Conservation (phyloP, 2,888 invertebrate genomes). For the Eugnorisma glareosa region DNA sequence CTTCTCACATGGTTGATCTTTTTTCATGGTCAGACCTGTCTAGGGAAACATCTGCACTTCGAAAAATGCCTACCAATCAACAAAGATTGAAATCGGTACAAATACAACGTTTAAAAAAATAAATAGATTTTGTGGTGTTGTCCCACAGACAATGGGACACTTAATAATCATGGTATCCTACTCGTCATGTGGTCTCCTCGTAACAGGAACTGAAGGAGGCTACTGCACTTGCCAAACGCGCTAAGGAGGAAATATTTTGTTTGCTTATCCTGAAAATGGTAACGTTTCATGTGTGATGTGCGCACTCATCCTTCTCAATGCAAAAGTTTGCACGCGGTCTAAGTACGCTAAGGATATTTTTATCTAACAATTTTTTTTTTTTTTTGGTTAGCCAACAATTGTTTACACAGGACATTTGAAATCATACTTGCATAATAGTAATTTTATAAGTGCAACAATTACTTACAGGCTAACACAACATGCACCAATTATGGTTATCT, state of each 20-base stretch:
- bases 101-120: neutral
- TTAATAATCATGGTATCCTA: neutral
- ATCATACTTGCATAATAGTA: no score
- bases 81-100: neutral
- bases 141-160: neutral
- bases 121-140: neutral
- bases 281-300: neutral
- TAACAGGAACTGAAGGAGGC: neutral
- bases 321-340: neutral
- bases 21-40: neutral
- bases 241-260: neutral
- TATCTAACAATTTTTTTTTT: no score
- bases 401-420: no score
- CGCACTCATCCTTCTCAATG: neutral
- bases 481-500: no score
- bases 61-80: accelerated
- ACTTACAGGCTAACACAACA: no score
- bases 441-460: no score
- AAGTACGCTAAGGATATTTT: neutral
- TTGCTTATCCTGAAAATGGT: neutral
- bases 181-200: neutral
- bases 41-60: neutral
- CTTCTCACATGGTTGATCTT: neutral
- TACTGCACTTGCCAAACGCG: no score
- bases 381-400: no score